These are phyloP conservation scores for Acleris laterana DNA, from an alignment of 2,888 invertebrate genomes.

Conservation along the genomic window DNA sequence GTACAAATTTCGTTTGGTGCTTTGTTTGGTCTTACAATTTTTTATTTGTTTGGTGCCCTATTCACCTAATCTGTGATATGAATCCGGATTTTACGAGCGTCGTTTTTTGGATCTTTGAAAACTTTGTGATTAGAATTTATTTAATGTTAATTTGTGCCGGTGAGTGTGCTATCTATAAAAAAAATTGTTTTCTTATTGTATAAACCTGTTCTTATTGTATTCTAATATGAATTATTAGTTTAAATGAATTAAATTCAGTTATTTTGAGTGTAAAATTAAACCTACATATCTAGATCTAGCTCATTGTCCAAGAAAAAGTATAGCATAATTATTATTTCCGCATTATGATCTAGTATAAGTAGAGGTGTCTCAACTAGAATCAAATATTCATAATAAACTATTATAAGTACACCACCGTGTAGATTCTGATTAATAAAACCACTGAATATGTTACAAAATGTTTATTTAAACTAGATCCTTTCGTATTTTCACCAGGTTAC, in stretches of 20 bases:
- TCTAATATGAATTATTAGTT: not conserved
- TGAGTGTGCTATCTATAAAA: slow-evolving; percentile 1
- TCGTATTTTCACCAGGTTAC: slow-evolving; percentile 65
- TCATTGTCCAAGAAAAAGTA: too few species aligned
- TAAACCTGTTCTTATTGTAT: not conserved
- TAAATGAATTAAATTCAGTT: not conserved
- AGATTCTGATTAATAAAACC: slow-evolving; percentile 43
- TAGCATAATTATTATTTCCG: too few species aligned
- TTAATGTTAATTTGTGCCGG: slow-evolving; percentile 16
- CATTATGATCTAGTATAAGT: not conserved
- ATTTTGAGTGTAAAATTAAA: not conserved
- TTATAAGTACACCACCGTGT: slow-evolving; percentile 3
- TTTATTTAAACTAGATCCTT: slow-evolving; percentile 76
- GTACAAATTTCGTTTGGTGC: slow-evolving; percentile 15
- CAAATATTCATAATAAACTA: slow-evolving; percentile 9
- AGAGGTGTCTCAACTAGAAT: too few species aligned
- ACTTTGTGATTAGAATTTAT: slow-evolving; percentile 12
- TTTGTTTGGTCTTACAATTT: not conserved
- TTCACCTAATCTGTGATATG: slow-evolving; percentile 22
- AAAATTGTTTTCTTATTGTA: not conserved
- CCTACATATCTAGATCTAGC: not conserved
- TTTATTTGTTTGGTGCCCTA: slow-evolving; percentile 3
- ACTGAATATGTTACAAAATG: slow-evolving; percentile 67
- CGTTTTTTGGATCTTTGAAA: slow-evolving; percentile 14
- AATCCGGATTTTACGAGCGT: not conserved